A percentile compares a stretch with the other conserved stretches of the same genome.
phyloP scores from a whole-genome alignment of 2,113 vertebrate species.

The Anseranas semipalmata region DNA sequence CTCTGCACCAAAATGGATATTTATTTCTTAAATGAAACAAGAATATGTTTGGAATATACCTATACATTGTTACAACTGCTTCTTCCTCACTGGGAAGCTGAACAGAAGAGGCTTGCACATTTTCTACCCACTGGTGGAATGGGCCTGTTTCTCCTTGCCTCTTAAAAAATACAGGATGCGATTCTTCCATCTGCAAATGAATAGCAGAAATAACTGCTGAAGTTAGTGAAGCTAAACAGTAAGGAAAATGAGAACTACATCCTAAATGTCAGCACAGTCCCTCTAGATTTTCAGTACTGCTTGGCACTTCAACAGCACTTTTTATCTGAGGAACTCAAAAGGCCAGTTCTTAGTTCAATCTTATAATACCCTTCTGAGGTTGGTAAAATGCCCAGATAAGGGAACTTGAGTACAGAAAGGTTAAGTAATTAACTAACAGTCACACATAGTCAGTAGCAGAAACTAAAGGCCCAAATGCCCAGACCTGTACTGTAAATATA shows the following conservation, averaged over 20 bases:
- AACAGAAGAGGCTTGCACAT: not conserved
- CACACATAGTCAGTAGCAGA: not conserved
- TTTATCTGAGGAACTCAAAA: slow-evolving; percentile 30
- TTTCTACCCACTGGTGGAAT: not conserved
- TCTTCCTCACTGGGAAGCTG: not conserved
- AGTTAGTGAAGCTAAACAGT: not conserved
- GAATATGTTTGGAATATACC: not conserved
- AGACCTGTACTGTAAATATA: not conserved
- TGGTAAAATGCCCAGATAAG: slow-evolving; percentile 26
- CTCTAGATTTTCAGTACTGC: slow-evolving; percentile 8
- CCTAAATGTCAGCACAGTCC: not conserved
- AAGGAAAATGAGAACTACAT: slow-evolving; percentile 6
- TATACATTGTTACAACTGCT: not conserved
- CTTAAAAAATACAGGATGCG: not conserved
- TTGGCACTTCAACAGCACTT: not conserved
- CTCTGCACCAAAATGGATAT: not conserved
- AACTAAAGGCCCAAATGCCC: not conserved
- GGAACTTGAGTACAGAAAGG: not conserved
- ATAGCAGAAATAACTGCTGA: slow-evolving; percentile 3
- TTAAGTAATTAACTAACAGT: slow-evolving; percentile 33
- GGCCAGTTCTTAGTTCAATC: not conserved
- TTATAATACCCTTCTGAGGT: not conserved
- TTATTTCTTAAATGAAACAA: not conserved
- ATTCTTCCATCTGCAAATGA: not conserved
- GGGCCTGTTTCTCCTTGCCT: not conserved